Base-by-base conservation (phyloP, 1,140 invertebrate genomes). In the Ceratina australensis region DNA sequence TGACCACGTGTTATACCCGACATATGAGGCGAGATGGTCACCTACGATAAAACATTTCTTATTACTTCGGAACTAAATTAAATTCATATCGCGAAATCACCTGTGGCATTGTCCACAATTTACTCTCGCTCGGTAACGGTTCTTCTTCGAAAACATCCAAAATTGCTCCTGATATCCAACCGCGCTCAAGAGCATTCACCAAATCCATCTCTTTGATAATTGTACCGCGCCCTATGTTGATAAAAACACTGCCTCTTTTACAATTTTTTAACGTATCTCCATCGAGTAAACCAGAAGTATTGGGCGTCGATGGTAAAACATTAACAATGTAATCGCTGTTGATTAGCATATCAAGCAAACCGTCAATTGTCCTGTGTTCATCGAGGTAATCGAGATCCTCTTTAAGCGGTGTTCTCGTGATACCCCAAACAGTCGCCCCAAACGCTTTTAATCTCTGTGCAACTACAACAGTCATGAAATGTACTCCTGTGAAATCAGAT, bases 71-170 rank as follows among this genome's bases (percentile, higher is more conserved):
- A 3, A 26, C 28, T 28, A 49, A 54, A 65, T 65, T 65, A 0
- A 24, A 20, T 20, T 1, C 7, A 7, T n/a, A 64, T 54, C 26
- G 20, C 3, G 56, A 61, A 59, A 18, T 85, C 82, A 91, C 92
- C 83, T 93, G 87, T 26, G 93, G 91, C 67, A 92, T 87, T 56
- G 75, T 87, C 94, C 94, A 95, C 47, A 95, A 87, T 59, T 88
- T 85, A 88, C 92, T 94, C 2, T 86, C 79, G 33, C 84, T 28
- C 20, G 92, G 87, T 56, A 95, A 87, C 42, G 94, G 94, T 87
- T 95, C 94, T 66, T 84, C 81, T 63, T 92, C 85, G 89, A 94
- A 94, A 52, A 95, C 94, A 90, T 95, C 94, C 26, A 95, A 86
- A 82, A 95, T 92, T 54, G 94, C 94, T 56, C 89, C 93, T 2